Base-by-base conservation (phyloP, 1,140 invertebrate species). In the Psix sp. region DNA sequence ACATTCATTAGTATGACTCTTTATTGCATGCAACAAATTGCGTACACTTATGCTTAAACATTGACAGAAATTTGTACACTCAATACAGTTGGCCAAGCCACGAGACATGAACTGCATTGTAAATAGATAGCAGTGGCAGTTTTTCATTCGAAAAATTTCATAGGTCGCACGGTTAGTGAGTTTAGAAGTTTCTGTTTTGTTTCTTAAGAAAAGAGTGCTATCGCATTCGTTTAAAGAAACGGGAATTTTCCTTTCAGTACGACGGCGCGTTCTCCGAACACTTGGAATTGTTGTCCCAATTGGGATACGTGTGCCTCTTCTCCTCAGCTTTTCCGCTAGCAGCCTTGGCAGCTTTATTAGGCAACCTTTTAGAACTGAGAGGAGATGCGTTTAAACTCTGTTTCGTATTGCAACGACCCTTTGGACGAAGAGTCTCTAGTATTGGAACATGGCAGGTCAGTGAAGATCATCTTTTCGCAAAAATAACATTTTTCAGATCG, bases 371-470 rank as follows among this genome's bases (percentile, higher is more conserved):
- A 40, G 97, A 99, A 85, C 94, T 99, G 36, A 90, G 96, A 5
- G 94, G 95, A 14, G 97, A 99, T 87, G 96, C 97, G 2, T 99
- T 99, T 84, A 99, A 99, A 88, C 86, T 99, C 35, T 98, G 95
- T 70, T 94, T 96, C 82, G 94, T 98, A 1, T 94, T 95, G 80
- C 96, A 98, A 85, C 86, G 98, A 68, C 98, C 98, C 0, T 97
- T 98, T 81, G 95, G 94, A 0, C 91, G 95, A 77, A 88, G 94
- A 40, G 96, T 97, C n/a, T 93, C 93, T 21, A 95, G 94, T 82
- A 98, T 99, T 78, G 98, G 97, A 31, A 96, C 95, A 43, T 99
- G 97, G 98, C 96, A 98, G 91, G 95, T 67, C n/a, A 65, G 17
- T 10, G 6, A 48, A 24, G 9, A 4, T 24, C 9, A n/a, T 29